Conservation (phyloP, 2,797 vertebrate genomes). For the Chaunax sp. region DNA sequence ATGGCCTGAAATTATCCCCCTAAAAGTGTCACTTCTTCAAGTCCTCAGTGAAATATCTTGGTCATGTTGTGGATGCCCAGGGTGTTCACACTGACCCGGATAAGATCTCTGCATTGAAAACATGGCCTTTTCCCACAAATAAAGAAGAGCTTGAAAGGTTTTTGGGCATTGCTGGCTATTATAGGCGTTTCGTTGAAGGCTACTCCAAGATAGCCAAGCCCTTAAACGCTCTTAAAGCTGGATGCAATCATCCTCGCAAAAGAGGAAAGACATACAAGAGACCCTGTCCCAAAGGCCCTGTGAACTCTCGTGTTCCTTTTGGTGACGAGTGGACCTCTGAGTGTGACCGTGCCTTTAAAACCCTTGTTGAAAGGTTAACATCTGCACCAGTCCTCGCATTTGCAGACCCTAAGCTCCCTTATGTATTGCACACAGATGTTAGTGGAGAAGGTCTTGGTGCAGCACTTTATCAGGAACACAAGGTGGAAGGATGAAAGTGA, state of each 20-base stretch:
- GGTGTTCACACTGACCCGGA: constrained; percentile 29
- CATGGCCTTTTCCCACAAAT: constrained; percentile 8
- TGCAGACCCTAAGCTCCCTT: background rate
- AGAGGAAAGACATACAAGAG: background rate
- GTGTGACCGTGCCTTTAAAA: constrained; percentile 2
- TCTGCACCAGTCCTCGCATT: constrained; percentile 1
- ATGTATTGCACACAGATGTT: background rate
- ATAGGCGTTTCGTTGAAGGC: background rate
- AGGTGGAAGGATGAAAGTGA: background rate
- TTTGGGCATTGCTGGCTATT: constrained; percentile 7
- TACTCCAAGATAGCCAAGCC: constrained; percentile 5
- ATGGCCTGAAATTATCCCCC: background rate
- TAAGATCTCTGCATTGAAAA: constrained; percentile 18
- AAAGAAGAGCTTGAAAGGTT: constrained; percentile 13
- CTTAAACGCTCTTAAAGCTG: constrained; percentile 3
- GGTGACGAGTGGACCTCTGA: background rate
- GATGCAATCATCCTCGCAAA: constrained; percentile 17
- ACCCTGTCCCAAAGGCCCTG: background rate
- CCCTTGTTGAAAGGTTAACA: background rate
- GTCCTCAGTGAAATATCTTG: background rate
- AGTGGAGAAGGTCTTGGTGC: background rate
- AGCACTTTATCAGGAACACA: background rate
- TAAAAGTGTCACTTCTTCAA: constrained; percentile 4
- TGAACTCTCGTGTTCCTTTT: background rate
- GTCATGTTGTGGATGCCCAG: constrained; percentile 10